A percentile compares a stretch with the other conserved stretches of the same genome.
These are phyloP conservation scores for Euglossa dilemma DNA, from an alignment of 1,140 invertebrate species.

Conservation along the genomic window DNA sequence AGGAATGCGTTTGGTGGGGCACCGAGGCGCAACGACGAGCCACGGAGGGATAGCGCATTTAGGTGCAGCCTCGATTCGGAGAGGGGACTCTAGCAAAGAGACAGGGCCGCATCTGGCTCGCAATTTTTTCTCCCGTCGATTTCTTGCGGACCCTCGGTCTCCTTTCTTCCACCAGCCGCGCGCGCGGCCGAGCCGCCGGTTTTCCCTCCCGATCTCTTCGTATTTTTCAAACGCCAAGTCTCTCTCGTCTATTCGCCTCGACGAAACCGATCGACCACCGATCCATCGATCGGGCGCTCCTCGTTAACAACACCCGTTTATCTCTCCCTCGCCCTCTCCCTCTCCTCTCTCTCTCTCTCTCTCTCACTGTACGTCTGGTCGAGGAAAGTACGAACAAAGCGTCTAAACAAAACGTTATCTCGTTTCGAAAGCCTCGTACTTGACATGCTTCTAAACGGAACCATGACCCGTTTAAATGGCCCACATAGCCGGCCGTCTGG, in stretches of 20 bases:
- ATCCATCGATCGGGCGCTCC: background rate
- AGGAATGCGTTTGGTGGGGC: conserved; percentile 69
- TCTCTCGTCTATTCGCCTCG: background rate
- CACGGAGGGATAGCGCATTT: conserved; percentile 76
- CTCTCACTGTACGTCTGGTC: background rate
- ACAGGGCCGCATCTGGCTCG: conserved; percentile 72
- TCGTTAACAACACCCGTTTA: no score
- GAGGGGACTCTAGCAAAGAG: conserved; percentile 80
- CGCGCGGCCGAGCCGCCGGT: background rate
- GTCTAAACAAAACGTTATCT: background rate
- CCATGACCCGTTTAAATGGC: conserved; percentile 4
- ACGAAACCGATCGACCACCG: no score
- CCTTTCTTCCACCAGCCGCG: conserved; percentile 4
- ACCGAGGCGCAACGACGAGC: conserved; percentile 52
- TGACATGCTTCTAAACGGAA: background rate
- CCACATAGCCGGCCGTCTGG: conserved; percentile 18
- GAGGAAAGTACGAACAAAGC: background rate
- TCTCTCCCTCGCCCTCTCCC: no score
- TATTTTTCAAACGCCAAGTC: background rate
- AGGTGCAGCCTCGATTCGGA: conserved; percentile 69
- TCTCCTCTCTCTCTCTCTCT: no score
- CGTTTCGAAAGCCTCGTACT: background rate
- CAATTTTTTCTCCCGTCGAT: conserved; percentile 50
- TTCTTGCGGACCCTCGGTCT: conserved; percentile 54
- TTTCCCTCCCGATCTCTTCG: conserved; percentile 9